Evolutionary conservation across 2,113 vertebrate species (phyloP), one percentile per base, ranked within the genome.

Genomic region (Conger conger): DNA sequence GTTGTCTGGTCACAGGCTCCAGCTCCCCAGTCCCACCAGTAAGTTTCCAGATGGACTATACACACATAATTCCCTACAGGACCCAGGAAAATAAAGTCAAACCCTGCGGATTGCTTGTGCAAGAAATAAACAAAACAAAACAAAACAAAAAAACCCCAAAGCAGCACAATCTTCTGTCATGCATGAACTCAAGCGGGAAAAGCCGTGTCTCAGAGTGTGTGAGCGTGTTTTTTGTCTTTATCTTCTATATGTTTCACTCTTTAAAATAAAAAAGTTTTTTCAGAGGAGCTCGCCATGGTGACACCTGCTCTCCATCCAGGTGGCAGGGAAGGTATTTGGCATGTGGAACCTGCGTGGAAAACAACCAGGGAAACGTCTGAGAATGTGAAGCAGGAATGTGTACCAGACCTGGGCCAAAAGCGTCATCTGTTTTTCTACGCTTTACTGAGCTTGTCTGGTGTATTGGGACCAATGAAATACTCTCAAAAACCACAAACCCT

Each of bases 281-380:
- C 87, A 84, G 82, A 91, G 89, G 88, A 88, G 90, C 90, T 91
- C 90, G 90, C 84, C 86, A 87, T 38, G 63, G 76, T 82, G 57
- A 76, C 76, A 81, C 13, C 15, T 88, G 86, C 83, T 82, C n/a
- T 37, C 76, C 76, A 60, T 84, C 45, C 42, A 79, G 36, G 81
- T 83, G 81, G 84, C 80, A 84, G 53, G 87, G 88, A 53, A 83
- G 83, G 88, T 79, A 57, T 87, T 85, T 36, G 79, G 33, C 84
- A 79, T 40, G 23, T 15, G 76, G 83, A 77, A 84, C 88, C 92
- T 95, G 90, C 35, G 92, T 3, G 23, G 78, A 76, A 60, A 7
- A 80, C 89, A 50, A 85, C 1, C 35, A 73, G 9, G 33, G 9
- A 30, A n/a, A 73, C 23, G 54, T 17, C 54, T 15, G 54, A 8